phyloP scores from a whole-genome alignment of 2,797 vertebrate species.

The Leptoclinus maculatus region DNA sequence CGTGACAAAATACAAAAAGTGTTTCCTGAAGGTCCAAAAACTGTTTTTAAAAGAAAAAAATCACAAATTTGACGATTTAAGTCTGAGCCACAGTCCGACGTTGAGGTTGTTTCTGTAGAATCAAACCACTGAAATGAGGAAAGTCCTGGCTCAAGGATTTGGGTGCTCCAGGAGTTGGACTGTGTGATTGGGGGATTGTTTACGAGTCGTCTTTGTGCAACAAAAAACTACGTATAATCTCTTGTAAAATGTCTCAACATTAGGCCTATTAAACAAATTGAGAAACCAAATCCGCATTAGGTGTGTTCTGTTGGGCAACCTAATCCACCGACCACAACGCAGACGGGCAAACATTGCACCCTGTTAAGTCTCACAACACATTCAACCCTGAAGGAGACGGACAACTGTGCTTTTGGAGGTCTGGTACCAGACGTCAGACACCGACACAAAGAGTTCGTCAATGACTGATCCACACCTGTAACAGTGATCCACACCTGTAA shows the following conservation, averaged over 20 bases:
- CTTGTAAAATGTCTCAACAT: slow-evolving; percentile 44
- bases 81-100: background rate
- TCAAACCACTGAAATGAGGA: slow-evolving; percentile 22
- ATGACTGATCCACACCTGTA: no score
- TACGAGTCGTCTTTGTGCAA: slow-evolving; percentile 53
- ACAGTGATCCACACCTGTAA: no score
- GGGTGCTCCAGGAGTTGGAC: background rate
- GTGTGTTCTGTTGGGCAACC: slow-evolving; percentile 53
- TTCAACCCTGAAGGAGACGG: slow-evolving; percentile 1
- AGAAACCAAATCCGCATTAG: slow-evolving; percentile 66
- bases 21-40: background rate
- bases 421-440: background rate
- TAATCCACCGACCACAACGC: slow-evolving; percentile 58
- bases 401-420: background rate
- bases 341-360: slow-evolving; percentile 19
- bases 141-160: slow-evolving; percentile 19
- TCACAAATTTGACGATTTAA: background rate
- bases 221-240: slow-evolving; percentile 59
- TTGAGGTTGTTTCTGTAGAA: slow-evolving; percentile 11
- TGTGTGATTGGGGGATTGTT: slow-evolving; percentile 39
- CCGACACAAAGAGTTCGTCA: background rate
- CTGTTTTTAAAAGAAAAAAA: background rate
- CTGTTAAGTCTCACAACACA: slow-evolving; percentile 8
- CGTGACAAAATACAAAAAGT: background rate
- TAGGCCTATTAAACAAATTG: slow-evolving; percentile 48